Base-by-base conservation (phyloP, 1,140 invertebrate genomes). In the Drosophila pandora region DNA sequence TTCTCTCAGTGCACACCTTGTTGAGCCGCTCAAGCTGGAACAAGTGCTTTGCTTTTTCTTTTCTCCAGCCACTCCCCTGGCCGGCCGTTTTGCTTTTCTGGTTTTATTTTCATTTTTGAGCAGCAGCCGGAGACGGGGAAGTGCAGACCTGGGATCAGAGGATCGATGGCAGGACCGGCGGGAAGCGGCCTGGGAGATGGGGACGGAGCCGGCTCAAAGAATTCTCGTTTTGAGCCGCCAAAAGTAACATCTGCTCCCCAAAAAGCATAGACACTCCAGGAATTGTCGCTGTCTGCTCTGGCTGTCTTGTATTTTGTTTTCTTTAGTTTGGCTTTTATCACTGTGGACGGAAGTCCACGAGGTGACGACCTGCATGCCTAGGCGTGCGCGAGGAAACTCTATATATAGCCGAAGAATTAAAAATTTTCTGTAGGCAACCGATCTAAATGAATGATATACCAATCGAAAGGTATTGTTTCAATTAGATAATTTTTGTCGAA, bases 231-330 rank as follows among this genome's bases (percentile, higher is more conserved):
- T 75, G 72, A 64, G 61, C 57, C 57, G 57, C 41, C 65, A 72
- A 65, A 85, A 87, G 84, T 81, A 87, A 85, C 82, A 85, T 87
- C 82, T 85, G 82, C 82, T 85, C 69, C 78, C 83, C 58, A 85
- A 85, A 76, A 82, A 75, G 56, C 74, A 67, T 78, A 81, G 78
- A 85, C 74, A 73, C 32, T 2, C 52, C 43, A 49, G 82, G 69
- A 77, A 81, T 85, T 87, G 68, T 84, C 72, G 74, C 49, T 77
- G 62, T 64, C 55, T 50, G 55, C 69, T 62, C 58, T 52, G 25
- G 56, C 41, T 47, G 58, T 39, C 28, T 53, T 41, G 9, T 53
- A 53, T 54, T 17, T 23, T 13, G 10, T 56, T 13, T 30, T n/a
- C 6, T 34, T 60, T 12, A 8, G 32, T 45, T 74, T 63, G 52